phyloP scores from a whole-genome alignment of 2,797 vertebrate species.

The Buceros bicornis region DNA sequence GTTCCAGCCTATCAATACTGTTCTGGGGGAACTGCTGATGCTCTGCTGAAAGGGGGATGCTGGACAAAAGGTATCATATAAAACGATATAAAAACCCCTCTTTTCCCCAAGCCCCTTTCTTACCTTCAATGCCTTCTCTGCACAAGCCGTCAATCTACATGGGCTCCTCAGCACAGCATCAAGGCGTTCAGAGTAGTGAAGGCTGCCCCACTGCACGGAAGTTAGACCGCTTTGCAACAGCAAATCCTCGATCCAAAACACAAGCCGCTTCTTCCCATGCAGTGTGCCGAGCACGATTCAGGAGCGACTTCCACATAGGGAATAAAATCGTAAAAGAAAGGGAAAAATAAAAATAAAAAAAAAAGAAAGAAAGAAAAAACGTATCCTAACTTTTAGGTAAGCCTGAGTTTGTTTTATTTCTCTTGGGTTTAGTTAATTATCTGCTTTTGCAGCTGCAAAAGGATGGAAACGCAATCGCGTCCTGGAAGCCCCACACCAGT shows the following conservation, averaged over 20 bases:
- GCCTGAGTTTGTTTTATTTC: conserved; percentile 52
- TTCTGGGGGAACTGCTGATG: not conserved
- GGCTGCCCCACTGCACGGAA: conserved; percentile 58
- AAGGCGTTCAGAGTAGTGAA: conserved; percentile 12
- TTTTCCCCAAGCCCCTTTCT: conserved; percentile 1
- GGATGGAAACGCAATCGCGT: not conserved
- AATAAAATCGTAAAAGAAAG: not conserved
- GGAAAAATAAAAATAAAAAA: not conserved
- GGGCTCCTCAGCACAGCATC: conserved; percentile 58
- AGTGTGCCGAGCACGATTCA: conserved; percentile 1
- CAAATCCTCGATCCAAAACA: conserved; percentile 60
- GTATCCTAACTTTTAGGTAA: conserved; percentile 50
- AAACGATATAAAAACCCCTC: not conserved
- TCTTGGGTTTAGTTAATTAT: not conserved
- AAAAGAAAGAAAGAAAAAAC: not conserved
- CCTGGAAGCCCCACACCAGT: not conserved
- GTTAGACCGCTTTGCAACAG: conserved; percentile 51
- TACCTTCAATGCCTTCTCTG: conserved; percentile 65
- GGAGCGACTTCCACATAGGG: not conserved
- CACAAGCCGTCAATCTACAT: not conserved
- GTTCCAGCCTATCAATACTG: not conserved
- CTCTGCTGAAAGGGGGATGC: not conserved
- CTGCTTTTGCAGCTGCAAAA: not conserved
- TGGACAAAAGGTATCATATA: not conserved
- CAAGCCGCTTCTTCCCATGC: conserved; percentile 51